These are phyloP conservation scores for Sula dactylatra DNA, from an alignment of 2,113 vertebrate genomes.

Conservation along the genomic window DNA sequence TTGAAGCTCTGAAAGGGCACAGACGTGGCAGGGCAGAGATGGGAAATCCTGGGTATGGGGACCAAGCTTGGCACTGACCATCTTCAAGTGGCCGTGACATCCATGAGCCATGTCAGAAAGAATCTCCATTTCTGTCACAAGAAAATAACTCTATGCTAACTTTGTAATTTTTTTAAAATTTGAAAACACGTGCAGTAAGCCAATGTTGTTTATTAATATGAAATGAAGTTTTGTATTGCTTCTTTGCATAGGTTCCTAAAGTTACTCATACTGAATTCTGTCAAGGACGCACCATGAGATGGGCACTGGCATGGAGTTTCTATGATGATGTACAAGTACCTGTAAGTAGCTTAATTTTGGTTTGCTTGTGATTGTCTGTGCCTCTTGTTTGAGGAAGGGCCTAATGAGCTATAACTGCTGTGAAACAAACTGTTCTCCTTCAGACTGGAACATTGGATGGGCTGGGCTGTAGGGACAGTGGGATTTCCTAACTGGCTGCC, in stretches of 20 bases:
- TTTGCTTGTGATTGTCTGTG: not conserved
- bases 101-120: not conserved
- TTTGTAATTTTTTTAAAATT: not conserved
- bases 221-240: not conserved
- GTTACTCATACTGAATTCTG: slow-evolving; percentile 97
- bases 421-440: not conserved
- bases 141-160: not conserved
- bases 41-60: not conserved
- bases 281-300: slow-evolving; percentile 97
- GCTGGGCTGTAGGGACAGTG: not conserved
- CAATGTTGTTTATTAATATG: not conserved
- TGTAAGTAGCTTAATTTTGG: slow-evolving; percentile 75
- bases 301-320: slow-evolving; percentile 98
- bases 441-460: not conserved
- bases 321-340: slow-evolving; percentile 92
- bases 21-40: not conserved
- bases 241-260: slow-evolving; percentile 84
- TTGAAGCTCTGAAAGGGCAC: not conserved
- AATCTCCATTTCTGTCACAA: not conserved
- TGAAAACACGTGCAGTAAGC: not conserved
- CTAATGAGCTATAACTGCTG: not conserved
- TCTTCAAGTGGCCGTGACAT: not conserved
- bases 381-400: not conserved
- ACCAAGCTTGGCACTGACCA: not conserved
- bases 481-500: not conserved